Evolutionary conservation across 2,797 vertebrate species (phyloP).

Genomic region (Anguilla obscura): DNA sequence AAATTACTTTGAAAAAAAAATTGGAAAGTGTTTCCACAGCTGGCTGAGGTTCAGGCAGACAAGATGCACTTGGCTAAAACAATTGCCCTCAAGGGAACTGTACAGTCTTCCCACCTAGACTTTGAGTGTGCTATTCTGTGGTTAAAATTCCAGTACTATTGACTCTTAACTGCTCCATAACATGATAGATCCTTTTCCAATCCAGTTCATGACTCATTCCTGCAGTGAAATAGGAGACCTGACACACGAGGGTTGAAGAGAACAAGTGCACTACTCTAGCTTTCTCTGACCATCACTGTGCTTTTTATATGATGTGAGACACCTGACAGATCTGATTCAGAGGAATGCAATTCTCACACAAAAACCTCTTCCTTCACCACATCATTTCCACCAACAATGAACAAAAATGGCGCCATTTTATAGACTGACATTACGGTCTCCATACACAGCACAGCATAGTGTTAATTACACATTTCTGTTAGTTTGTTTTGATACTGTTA

Average conservation of each 20-base stretch:
- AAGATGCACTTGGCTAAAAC: conserved; percentile 18
- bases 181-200: conserved; percentile 14
- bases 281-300: neutral
- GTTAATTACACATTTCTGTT: neutral
- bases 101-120: conserved; percentile 7
- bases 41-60: neutral
- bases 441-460: neutral
- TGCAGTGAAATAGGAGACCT: neutral
- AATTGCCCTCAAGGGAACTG: conserved; percentile 17
- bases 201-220: neutral
- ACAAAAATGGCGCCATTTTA: neutral
- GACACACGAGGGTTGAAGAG: neutral
- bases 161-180: conserved; percentile 16
- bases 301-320: neutral
- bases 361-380: neutral
- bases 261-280: neutral
- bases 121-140: neutral
- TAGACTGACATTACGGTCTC: neutral
- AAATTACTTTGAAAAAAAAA: neutral
- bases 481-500: neutral
- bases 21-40: neutral
- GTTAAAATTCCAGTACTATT: neutral
- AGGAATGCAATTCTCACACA: neutral
- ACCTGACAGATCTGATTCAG: neutral
- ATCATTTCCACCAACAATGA: neutral